Evolutionary conservation across 30 jellyfish, hydroid and myxozoan genomes (phyloP).

Genomic region (Clytia hemisphaerica): DNA sequence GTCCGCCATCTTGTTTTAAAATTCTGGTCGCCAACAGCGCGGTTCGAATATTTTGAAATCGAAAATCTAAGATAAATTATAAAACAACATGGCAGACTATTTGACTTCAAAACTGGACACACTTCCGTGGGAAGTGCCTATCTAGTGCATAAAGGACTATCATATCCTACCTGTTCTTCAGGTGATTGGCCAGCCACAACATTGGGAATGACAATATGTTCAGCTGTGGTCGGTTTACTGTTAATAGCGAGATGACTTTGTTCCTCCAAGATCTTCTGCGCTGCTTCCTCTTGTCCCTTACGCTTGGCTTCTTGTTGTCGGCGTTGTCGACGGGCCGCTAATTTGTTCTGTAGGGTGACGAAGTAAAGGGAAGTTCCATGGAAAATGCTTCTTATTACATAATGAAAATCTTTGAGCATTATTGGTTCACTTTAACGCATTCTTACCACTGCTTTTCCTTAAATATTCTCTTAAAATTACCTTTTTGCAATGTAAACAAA

Average conservation of each 20-base stretch:
- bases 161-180: constrained; percentile 59
- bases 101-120: constrained; percentile 11
- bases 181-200: constrained; percentile 42
- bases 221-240: constrained; percentile 30
- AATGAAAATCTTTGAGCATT: not conserved
- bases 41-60: no score
- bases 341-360: constrained; percentile 62
- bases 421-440: no score
- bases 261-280: constrained; percentile 64
- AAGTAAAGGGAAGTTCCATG: constrained; percentile 25
- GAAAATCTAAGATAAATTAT: no score
- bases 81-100: no score
- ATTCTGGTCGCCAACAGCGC: no score
- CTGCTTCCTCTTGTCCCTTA: constrained; percentile 70
- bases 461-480: no score
- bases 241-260: constrained; percentile 58
- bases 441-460: no score
- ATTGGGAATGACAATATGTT: constrained; percentile 65
- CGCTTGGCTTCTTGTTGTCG: constrained; percentile 70
- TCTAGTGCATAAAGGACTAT: constrained; percentile 17
- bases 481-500: no score
- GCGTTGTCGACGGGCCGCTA: constrained; percentile 82
- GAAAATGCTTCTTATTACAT: not conserved
- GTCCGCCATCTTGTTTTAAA: no score
- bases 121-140: constrained; percentile 17